Evolutionary conservation across 2,113 vertebrate genomes (phyloP), one percentile per base, ranked within the genome.

Genomic region (Murina feae): DNA sequence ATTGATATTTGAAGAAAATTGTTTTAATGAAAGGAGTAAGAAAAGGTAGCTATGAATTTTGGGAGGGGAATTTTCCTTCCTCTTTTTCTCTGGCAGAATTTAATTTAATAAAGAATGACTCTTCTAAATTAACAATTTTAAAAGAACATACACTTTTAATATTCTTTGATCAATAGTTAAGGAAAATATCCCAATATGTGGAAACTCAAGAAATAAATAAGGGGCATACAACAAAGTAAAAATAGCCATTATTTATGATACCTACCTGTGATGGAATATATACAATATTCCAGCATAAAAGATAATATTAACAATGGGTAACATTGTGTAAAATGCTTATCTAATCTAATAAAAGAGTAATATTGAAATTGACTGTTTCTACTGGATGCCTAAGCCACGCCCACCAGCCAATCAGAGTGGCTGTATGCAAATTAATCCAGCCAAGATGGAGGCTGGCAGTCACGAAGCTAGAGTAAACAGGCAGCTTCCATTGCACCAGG

Each of bases 21-120:
- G 1, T 80, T 75, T 96, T 86, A 92, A 49, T 49, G 35, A 96
- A 81, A 86, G 58, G 17, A 76, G 12, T 71, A 39, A 76, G 30
- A 49, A 66, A 95, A 86, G 4, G 2, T 91, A 95, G 18, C 66
- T 78, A 37, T 30, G 80, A 35, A 86, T 66, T 51, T 79, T 14
- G 23, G 1, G 16, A 81, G n/a, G 5, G 23, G 6, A 2, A 83
- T 51, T 75, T 90, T 90, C 37, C 53, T 90, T 44, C 16, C 44
- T 35, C 30, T 65, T 39, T 81, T 79, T 39, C n/a, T 4, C 68
- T 66, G 69, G 28, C 49, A 20, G 0, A 65, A 18, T 37, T 84
- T 76, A 51, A 91, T 84, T 78, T 94, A 91, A 92, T 78, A 82
- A 60, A 78, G n/a, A 90, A 88, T 58, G 55, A 37, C 30, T 71